Conservation (phyloP, 1,140 invertebrate genomes). For the Cataglyphis hispanica region DNA sequence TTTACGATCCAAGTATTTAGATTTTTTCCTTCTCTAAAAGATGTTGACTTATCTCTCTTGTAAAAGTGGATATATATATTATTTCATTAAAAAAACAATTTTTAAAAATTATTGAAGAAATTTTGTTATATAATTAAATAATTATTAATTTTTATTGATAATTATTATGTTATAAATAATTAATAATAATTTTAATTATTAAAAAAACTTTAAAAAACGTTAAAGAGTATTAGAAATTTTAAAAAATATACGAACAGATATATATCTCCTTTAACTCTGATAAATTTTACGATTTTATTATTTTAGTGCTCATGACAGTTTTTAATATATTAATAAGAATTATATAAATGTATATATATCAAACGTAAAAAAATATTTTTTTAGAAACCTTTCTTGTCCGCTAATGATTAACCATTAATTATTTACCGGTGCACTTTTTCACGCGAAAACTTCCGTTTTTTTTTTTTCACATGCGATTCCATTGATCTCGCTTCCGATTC, state of each 20-base stretch:
- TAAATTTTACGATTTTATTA: no score
- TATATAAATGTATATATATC: no score
- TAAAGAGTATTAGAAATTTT: not conserved
- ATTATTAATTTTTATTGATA: no score
- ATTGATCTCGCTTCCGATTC: conserved; percentile 32
- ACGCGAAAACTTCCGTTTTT: conserved; percentile 22
- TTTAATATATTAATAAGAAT: no score
- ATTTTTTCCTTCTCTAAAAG: not conserved
- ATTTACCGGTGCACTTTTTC: not conserved
- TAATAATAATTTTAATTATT: no score
- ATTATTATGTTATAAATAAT: no score
- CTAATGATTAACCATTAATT: conserved; percentile 5
- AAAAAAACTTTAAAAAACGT: not conserved
- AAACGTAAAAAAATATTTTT: not conserved
- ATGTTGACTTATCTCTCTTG: not conserved
- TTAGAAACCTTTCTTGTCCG: not conserved
- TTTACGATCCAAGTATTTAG: conserved; percentile 2
- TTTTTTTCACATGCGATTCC: conserved; percentile 15
- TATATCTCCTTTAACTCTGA: no score
- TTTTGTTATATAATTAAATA: no score
- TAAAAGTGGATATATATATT: not conserved
- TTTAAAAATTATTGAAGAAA: no score
- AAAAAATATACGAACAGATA: no score
- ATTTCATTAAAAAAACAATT: not conserved
- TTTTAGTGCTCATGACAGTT: no score